These are phyloP conservation scores for Drosophila phalerata DNA, from an alignment of 2,888 invertebrate genomes.

Conservation along the genomic window DNA sequence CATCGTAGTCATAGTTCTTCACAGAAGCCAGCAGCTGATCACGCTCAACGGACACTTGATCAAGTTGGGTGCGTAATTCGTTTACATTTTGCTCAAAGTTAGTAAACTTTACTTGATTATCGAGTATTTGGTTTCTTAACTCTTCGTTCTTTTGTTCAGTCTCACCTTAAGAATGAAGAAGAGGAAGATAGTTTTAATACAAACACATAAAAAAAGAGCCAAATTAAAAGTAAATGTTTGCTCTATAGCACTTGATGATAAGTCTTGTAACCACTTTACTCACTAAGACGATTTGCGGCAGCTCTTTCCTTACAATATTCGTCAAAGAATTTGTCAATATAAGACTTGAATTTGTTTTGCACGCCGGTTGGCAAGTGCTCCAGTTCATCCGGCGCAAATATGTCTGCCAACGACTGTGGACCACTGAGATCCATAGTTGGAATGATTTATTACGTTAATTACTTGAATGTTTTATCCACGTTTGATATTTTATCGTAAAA, in stretches of 20 bases:
- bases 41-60: constrained; percentile 88
- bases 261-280: constrained; percentile 45
- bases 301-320: constrained; percentile 91
- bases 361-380: constrained; percentile 86
- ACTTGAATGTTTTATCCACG: constrained; percentile 2
- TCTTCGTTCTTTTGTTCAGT: constrained; percentile 85
- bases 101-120: constrained; percentile 88
- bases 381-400: constrained; percentile 87
- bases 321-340: constrained; percentile 88
- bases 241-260: background rate
- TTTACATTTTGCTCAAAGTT: constrained; percentile 88
- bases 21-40: constrained; percentile 89
- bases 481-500: constrained; percentile 1
- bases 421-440: constrained; percentile 83
- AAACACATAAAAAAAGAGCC: too few relatives aligned
- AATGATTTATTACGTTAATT: constrained; percentile 16
- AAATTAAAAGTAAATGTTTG: background rate
- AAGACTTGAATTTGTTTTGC: constrained; percentile 88
- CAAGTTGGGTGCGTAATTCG: constrained; percentile 89
- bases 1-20: constrained; percentile 89
- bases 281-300: constrained; percentile 87
- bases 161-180: constrained; percentile 53
- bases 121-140: constrained; percentile 88
- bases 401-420: constrained; percentile 84
- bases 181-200: constrained; percentile 1